Base-by-base conservation (phyloP, 2,797 vertebrate genomes). In the Acrocephalus scirpaceus region DNA sequence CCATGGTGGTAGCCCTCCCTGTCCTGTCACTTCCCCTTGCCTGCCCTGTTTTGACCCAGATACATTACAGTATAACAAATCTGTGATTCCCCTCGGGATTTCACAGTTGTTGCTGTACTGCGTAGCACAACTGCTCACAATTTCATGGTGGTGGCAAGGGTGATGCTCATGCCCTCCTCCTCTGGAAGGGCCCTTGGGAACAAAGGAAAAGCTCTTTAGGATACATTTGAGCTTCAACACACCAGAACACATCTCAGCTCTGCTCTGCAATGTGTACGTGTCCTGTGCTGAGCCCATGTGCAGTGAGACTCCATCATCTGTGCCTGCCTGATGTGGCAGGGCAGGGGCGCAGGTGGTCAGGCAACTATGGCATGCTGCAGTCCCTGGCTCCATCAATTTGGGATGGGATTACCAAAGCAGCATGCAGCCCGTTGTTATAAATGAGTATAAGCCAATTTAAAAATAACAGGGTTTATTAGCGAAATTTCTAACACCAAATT, bases 1-100 rank as follows among this genome's bases (percentile, higher is more conserved):
- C 32, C 0, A 0, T 64, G 71, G 73, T 5, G 10, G 18, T 40
- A 17, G 62, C 36, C 92, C 36, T 91, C 27, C 34, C 47, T 50
- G 38, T 64, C 58, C 40, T 75, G 66, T 47, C 62, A 2, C 13
- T 38, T 88, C 70, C 73, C 75, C 69, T 75, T 1, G 34, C 54
- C 82, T 86, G 79, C 50, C 87, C 54, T 76, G 73, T 88, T 94
- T 45, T 90, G 66, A 95, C 85, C 56, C 95, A 90, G 90, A 84
- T 91, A 54, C 27, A 53, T 96, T 88, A 66, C 80, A 92, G 76
- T 42, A 20, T 57, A 79, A 64, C 1, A 1, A 85, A 91, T 77
- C 70, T 11, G 10, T 92, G 86, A 56, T 60, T 90, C 56, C 91
- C 30, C 70, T 56, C 0, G 13, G 91, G 87, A 90, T 80, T 93